These are phyloP conservation scores for Orientallactaga bullata DNA, from an alignment of 2,113 vertebrate genomes.

Conservation along the genomic window DNA sequence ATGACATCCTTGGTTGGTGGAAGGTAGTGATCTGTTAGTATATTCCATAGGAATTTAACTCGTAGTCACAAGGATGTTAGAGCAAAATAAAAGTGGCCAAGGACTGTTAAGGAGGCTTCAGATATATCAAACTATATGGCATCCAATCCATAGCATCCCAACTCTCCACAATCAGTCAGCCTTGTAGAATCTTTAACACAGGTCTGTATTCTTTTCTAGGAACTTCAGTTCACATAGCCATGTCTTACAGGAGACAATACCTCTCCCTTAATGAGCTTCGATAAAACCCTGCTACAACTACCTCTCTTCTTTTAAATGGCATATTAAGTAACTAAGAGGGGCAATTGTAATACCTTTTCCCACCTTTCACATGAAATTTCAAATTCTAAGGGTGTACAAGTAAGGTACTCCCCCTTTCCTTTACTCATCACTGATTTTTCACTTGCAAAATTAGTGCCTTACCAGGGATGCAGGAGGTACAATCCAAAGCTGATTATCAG, in stretches of 20 bases:
- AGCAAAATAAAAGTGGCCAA: background rate
- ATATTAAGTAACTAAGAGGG: too few species aligned
- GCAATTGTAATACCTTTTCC: too few species aligned
- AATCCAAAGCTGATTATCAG: too few species aligned
- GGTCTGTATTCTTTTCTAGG: too few species aligned
- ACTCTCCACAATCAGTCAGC: background rate
- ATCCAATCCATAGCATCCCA: background rate
- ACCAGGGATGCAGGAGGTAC: too few species aligned
- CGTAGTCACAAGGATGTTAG: background rate
- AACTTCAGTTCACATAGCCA: too few species aligned
- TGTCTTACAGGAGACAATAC: background rate
- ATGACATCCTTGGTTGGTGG: background rate
- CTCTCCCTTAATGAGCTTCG: background rate
- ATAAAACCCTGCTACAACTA: background rate
- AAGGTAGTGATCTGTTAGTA: background rate
- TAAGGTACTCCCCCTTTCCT: too few species aligned
- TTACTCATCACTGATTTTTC: too few species aligned
- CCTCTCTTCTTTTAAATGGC: background rate
- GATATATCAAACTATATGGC: background rate
- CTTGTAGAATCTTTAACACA: too few species aligned
- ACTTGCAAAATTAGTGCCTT: too few species aligned
- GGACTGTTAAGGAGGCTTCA: background rate
- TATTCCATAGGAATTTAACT: background rate
- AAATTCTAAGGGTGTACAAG: too few species aligned
- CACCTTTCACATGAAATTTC: too few species aligned